Evolutionary conservation across 2,113 vertebrate species (phyloP).

Genomic region (Oplegnathus fasciatus): DNA sequence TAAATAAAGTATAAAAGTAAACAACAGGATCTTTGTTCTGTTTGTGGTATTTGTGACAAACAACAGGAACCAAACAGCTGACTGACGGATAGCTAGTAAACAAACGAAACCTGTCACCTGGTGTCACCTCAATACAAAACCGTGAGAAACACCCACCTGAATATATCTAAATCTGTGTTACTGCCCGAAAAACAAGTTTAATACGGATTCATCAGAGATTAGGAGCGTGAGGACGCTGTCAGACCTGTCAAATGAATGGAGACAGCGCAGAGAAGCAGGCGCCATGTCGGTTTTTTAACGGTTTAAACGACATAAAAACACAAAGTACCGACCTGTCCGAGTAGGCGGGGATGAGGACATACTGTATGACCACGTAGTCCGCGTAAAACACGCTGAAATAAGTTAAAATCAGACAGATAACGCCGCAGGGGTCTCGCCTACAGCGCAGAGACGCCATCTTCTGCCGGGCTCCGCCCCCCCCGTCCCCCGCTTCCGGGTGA

Average conservation of each 20-base stretch:
- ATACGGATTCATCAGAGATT: fast-evolving
- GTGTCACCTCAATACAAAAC: background rate
- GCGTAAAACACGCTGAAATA: conserved; percentile 89
- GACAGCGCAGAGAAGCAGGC: conserved; percentile 12
- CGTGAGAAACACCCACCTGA: fast-evolving
- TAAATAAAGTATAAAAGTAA: background rate
- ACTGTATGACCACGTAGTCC: conserved; percentile 88
- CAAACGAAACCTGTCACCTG: background rate
- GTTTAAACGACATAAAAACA: background rate
- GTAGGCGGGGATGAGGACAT: conserved; percentile 85
- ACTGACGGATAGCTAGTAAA: conserved; percentile 24
- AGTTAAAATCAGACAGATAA: conserved; percentile 86
- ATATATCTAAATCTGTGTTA: fast-evolving
- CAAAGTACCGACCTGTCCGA: conserved; percentile 81
- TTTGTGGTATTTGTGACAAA: background rate
- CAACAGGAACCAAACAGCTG: background rate
- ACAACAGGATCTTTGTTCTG: background rate
- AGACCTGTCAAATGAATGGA: conserved; percentile 63
- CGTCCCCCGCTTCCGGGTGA: conserved; percentile 77
- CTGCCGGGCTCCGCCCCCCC: conserved; percentile 62
- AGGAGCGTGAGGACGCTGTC: conserved; percentile 1
- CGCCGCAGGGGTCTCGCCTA: conserved; percentile 83
- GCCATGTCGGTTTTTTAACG: conserved; percentile 28
- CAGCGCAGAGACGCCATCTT: conserved; percentile 85
- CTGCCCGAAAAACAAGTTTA: background rate